These are phyloP conservation scores for Stegastes partitus DNA, from an alignment of 2,113 vertebrate genomes.

Conservation along the genomic window DNA sequence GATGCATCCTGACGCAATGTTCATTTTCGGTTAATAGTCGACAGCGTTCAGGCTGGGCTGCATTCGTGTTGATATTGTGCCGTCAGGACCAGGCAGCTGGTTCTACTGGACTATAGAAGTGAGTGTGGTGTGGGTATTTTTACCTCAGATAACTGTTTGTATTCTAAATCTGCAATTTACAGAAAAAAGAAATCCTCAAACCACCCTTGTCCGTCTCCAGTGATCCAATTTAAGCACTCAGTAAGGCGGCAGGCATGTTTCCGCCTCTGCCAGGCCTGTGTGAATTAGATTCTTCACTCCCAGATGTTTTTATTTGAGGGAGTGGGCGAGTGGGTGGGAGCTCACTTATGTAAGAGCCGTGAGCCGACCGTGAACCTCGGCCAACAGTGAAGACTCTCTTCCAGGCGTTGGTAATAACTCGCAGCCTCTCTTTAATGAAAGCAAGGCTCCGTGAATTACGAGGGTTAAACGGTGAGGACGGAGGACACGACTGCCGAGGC, in stretches of 20 bases:
- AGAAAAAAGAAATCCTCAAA: background rate
- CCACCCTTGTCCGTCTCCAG: background rate
- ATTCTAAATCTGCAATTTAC: background rate
- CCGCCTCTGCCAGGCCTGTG: constrained; percentile 19
- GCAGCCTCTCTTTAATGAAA: constrained; percentile 52
- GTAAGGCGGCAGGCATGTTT: constrained; percentile 13
- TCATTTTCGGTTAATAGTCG: too few species aligned
- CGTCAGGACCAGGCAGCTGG: too few species aligned
- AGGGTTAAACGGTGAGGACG: constrained; percentile 23
- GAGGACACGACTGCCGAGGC: background rate
- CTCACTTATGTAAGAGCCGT: constrained; percentile 60
- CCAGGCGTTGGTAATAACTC: constrained; percentile 18
- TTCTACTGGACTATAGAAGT: too few species aligned
- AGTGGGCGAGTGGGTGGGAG: constrained; percentile 21
- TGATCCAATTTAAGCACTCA: background rate
- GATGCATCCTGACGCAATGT: too few species aligned
- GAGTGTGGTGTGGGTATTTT: background rate
- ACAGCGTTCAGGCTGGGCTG: background rate
- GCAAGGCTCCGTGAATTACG: constrained; percentile 31
- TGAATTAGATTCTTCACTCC: constrained; percentile 45
- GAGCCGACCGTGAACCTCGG: constrained; percentile 27
- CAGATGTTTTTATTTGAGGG: constrained; percentile 67
- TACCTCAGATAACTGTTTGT: background rate
- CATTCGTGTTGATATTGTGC: background rate
- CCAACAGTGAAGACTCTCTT: constrained; percentile 47